Conservation (phyloP, 37 sponge, comb jelly and placozoan species). For the Spongilla lacustris region DNA sequence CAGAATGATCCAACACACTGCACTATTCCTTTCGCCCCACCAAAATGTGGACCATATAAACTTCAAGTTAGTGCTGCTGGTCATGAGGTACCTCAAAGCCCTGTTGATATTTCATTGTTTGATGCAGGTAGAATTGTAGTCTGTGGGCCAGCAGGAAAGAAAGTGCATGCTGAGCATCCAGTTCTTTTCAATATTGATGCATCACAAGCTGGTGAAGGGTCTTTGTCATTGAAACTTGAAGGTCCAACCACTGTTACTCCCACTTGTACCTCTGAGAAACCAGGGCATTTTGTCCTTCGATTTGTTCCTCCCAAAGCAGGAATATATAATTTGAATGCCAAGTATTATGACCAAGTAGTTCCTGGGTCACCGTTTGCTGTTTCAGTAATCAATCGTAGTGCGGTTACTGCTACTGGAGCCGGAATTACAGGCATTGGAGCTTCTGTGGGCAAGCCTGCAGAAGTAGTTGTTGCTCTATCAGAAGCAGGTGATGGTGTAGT, state of each 20-base stretch:
- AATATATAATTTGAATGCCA: neutral
- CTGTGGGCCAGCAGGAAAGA: neutral
- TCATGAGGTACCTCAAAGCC: neutral
- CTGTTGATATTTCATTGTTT: neutral
- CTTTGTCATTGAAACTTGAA: neutral
- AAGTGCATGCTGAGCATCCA: neutral
- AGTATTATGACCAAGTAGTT: slow-evolving; percentile 14
- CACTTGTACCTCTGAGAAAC: neutral
- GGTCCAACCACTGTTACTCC: neutral
- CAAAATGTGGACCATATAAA: neutral
- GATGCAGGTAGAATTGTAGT: neutral
- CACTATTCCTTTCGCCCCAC: neutral
- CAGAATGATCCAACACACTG: neutral
- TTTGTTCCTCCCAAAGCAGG: slow-evolving; percentile 5
- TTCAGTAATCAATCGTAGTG: no score
- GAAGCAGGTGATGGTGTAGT: no score
- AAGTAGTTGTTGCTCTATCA: no score
- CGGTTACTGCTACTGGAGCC: no score
- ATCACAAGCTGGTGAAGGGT: neutral
- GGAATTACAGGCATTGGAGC: no score
- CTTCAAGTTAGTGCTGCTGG: neutral
- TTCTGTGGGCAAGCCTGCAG: no score
- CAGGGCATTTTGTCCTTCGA: neutral
- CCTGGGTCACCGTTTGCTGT: slow-evolving; percentile 29
- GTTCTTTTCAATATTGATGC: neutral